Evolutionary conservation across 1,140 invertebrate species (phyloP).

Genomic region (Hylaeus volcanicus): DNA sequence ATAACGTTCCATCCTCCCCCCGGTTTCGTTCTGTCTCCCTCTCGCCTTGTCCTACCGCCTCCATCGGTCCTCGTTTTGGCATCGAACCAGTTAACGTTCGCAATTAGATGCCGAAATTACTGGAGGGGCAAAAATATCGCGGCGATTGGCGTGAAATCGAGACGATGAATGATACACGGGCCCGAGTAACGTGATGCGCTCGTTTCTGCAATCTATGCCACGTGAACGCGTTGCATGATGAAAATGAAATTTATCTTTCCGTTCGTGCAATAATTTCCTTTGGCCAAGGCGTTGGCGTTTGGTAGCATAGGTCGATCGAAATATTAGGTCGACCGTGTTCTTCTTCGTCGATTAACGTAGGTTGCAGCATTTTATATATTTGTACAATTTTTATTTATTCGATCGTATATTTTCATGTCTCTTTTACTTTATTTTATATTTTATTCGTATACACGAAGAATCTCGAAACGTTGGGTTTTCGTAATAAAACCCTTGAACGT

Average conservation of each 20-base stretch:
- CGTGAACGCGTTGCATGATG: neutral
- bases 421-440: too few relatives aligned
- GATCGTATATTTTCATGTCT: too few relatives aligned
- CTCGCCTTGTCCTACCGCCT: neutral
- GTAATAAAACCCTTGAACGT: too few relatives aligned
- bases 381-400: too few relatives aligned
- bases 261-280: too few relatives aligned
- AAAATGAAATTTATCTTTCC: neutral
- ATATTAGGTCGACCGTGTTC: too few relatives aligned
- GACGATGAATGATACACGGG: neutral
- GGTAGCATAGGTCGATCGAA: too few relatives aligned
- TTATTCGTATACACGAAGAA: too few relatives aligned
- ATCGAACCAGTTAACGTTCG: slow-evolving; percentile 64
- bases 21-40: slow-evolving; percentile 4
- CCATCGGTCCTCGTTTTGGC: slow-evolving; percentile 45
- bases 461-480: too few relatives aligned
- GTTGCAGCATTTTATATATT: too few relatives aligned
- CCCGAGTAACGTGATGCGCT: neutral
- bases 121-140: slow-evolving; percentile 50
- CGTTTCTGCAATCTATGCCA: neutral
- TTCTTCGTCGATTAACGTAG: too few relatives aligned
- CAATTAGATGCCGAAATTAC: slow-evolving; percentile 61
- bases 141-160: slow-evolving; percentile 27
- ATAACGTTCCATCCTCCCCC: slow-evolving; percentile 53
- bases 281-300: too few relatives aligned